Evolutionary conservation across 2,888 invertebrate species (phyloP).

Genomic region (Pseudolycoriella hygida): DNA sequence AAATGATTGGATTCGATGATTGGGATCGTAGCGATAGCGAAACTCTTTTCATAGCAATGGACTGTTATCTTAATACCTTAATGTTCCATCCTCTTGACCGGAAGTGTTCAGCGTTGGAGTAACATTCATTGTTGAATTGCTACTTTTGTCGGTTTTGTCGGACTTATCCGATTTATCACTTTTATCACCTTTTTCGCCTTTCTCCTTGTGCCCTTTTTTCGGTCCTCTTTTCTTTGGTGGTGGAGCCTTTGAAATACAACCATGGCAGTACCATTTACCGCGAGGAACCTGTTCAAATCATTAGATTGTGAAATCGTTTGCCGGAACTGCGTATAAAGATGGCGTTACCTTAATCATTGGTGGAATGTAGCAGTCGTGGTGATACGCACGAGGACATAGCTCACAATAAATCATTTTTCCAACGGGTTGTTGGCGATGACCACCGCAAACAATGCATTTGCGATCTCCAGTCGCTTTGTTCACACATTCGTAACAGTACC

Average conservation of each 20-base stretch:
- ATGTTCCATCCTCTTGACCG: too few species aligned
- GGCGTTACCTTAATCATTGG: slow-evolving; percentile 58
- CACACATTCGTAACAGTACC: slow-evolving; percentile 92
- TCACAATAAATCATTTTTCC: slow-evolving; percentile 68
- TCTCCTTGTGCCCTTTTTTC: slow-evolving; percentile 34
- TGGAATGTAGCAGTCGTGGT: slow-evolving; percentile 84
- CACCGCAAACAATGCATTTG: slow-evolving; percentile 88
- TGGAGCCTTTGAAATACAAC: slow-evolving; percentile 72
- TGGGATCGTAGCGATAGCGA: slow-evolving; percentile 10
- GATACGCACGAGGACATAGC: slow-evolving; percentile 78
- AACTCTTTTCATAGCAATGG: too few species aligned
- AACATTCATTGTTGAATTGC: slow-evolving; percentile 13
- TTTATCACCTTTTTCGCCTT: slow-evolving; percentile 13
- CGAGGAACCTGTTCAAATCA: slow-evolving; percentile 32
- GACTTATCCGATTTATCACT: slow-evolving; percentile 3
- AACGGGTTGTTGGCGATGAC: slow-evolving; percentile 36
- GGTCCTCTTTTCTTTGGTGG: slow-evolving; percentile 45
- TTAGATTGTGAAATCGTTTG: not conserved
- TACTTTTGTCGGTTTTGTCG: not conserved
- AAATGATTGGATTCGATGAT: slow-evolving; percentile 25
- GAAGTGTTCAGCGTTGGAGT: too few species aligned
- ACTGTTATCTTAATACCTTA: too few species aligned
- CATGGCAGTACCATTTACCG: slow-evolving; percentile 79
- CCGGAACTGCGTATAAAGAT: too few species aligned
- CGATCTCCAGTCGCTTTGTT: slow-evolving; percentile 84